These are phyloP conservation scores for Agrilus planipennis DNA, from an alignment of 1,140 invertebrate species.

Conservation along the genomic window DNA sequence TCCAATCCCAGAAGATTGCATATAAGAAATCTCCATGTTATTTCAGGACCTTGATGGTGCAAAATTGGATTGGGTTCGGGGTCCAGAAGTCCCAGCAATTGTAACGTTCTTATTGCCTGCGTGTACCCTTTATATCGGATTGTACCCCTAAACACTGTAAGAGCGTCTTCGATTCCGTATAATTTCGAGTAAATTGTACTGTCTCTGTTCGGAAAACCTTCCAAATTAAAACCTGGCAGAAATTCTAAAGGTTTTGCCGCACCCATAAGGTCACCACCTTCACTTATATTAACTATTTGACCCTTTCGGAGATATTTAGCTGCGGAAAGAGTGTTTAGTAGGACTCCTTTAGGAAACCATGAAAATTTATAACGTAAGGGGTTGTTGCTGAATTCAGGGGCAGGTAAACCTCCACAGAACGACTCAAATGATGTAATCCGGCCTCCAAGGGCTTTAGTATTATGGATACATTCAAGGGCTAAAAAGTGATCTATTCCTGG, in stretches of 20 bases:
- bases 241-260: constrained; percentile 68
- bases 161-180: constrained; percentile 77
- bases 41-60: constrained; percentile 88
- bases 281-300: constrained; percentile 78
- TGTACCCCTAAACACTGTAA: constrained; percentile 84
- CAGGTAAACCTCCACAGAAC: constrained; percentile 93
- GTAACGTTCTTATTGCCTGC: constrained; percentile 73
- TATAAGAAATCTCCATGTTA: constrained; percentile 90
- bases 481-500: constrained; percentile 95
- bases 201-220: constrained; percentile 94
- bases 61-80: constrained; percentile 73
- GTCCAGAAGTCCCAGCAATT: constrained; percentile 81
- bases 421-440: constrained; percentile 90
- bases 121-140: constrained; percentile 67
- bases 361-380: constrained; percentile 95
- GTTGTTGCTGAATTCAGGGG: constrained; percentile 90
- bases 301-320: constrained; percentile 77
- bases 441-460: constrained; percentile 35
- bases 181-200: constrained; percentile 79
- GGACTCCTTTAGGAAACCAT: constrained; percentile 86
- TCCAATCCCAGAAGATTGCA: constrained; percentile 76
- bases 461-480: constrained; percentile 92
- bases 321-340: constrained; percentile 77
- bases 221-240: constrained; percentile 90
- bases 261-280: constrained; percentile 82